Evolutionary conservation across 2,113 vertebrate species (phyloP), one percentile per base, ranked within the genome.

Genomic region (Thamnaconus septentrionalis): DNA sequence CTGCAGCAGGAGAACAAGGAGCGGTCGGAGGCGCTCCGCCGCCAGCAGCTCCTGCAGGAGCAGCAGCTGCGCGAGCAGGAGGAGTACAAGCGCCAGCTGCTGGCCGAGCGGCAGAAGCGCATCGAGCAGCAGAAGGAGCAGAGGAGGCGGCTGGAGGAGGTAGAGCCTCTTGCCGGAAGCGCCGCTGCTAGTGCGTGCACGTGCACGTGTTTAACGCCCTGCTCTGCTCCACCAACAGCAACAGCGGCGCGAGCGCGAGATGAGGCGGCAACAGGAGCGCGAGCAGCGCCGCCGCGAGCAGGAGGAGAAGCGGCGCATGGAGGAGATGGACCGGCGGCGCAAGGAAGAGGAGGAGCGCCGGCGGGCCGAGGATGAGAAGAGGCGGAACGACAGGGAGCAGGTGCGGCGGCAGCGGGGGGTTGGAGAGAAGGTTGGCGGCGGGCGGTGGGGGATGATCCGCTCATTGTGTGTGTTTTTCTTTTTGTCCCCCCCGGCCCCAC

Each of bases 1-100:
- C 90, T 99, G 53, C 97, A 99, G 90, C 96, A 98, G 91, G 97
- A 99, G 90, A 99, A 99, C 88, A 98, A 98, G 93, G 96, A 99
- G 68, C 93, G 96, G 1, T 97, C 96, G 0, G 97, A 98, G 87
- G 97, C 96, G 3, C 93, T 98, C 64, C 91, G 96, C 53, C 91
- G 96, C 49, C 97, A 99, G 86, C 97, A 99, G 87, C 94, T 96
- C 46, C 92, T 99, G 9, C 97, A 98, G 89, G 96, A 99, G 81
- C 97, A 99, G 79, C 97, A 99, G 88, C 94, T 99, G 59, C 91
- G 97, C 0, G 97, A 99, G 74, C 97, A 99, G 76, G 97, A 99
- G 75, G 97, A 99, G 69, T 99, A 98, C 70, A 98, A 99, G 85
- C 92, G 97, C 60, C 96, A 98, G 71, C 93, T 99, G 31, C 83